Evolutionary conservation across 1,140 invertebrate genomes (phyloP).

Genomic region (Idris sp.): DNA sequence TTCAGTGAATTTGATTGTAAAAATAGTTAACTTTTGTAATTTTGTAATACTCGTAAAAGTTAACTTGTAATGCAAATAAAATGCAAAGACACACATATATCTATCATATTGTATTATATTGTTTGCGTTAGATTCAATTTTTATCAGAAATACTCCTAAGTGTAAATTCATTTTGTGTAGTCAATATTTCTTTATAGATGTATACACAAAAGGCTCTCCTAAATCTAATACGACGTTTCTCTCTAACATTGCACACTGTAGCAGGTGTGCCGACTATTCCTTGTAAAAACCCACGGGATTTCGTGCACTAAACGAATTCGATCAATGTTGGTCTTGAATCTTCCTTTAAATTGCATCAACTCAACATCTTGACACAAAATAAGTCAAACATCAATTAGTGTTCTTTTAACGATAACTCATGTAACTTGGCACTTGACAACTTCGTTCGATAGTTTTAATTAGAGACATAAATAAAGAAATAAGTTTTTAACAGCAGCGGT

Average conservation of each 20-base stretch:
- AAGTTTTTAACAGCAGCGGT: too few relatives aligned
- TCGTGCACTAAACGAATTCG: slow-evolving; percentile 53
- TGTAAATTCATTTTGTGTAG: slow-evolving; percentile 43
- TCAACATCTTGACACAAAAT: slow-evolving; percentile 24
- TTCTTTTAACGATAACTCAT: slow-evolving; percentile 22
- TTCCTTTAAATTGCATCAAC: slow-evolving; percentile 46
- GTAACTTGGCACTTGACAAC: background rate
- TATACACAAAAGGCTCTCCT: slow-evolving; percentile 53
- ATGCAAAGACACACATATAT: slow-evolving; percentile 4
- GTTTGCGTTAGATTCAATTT: slow-evolving; percentile 43
- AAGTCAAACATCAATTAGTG: slow-evolving; percentile 41
- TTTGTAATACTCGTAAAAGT: too few relatives aligned
- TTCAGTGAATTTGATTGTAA: too few relatives aligned
- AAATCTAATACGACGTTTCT: slow-evolving; percentile 53
- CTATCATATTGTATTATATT: slow-evolving; percentile 13
- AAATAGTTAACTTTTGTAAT: too few relatives aligned
- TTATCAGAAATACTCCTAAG: slow-evolving; percentile 34
- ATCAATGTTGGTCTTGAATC: slow-evolving; percentile 53
- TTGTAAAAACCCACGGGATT: slow-evolving; percentile 60
- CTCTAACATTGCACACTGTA: slow-evolving; percentile 47
- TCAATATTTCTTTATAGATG: slow-evolving; percentile 55
- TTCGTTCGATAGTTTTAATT: slow-evolving; percentile 1
- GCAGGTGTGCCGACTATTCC: slow-evolving; percentile 57
- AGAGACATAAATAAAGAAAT: slow-evolving; percentile 17
- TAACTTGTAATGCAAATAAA: too few relatives aligned